Evolutionary conservation across 1,140 invertebrate genomes (phyloP).

Genomic region (Trissolcus basalis): DNA sequence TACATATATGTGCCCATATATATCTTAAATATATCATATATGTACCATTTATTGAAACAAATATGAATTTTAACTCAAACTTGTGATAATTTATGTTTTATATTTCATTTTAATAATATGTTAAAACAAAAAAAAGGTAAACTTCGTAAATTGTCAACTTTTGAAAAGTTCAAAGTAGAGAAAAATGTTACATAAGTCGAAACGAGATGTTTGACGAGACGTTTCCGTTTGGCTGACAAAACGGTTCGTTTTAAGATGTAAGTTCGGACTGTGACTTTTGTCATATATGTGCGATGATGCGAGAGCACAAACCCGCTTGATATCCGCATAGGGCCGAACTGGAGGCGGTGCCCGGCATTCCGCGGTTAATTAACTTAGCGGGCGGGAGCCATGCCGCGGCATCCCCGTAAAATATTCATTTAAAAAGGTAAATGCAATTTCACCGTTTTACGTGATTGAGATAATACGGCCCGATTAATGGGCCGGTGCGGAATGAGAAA

Average conservation of each 20-base stretch:
- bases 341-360: conserved; percentile 75
- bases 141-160: no score
- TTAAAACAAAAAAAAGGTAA: no score
- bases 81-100: no score
- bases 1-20: no score
- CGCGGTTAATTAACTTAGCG: conserved; percentile 77
- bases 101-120: no score
- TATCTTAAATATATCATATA: no score
- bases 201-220: no score
- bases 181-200: no score
- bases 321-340: conserved; percentile 66
- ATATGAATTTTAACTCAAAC: no score
- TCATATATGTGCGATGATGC: conserved; percentile 53
- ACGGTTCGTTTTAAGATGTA: background rate
- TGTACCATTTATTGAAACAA: no score
- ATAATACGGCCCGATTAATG: conserved; percentile 77
- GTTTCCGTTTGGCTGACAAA: no score
- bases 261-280: conserved; percentile 35
- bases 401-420: conserved; percentile 77
- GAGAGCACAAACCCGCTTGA: conserved; percentile 52
- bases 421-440: conserved; percentile 78
- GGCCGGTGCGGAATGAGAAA: conserved; percentile 58
- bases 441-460: conserved; percentile 77
- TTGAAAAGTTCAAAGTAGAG: no score
- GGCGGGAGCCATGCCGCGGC: conserved; percentile 65